Evolutionary conservation across 2,797 vertebrate genomes (phyloP), one percentile per base, ranked within the genome.

Genomic region (Tauraco hartlaubi): DNA sequence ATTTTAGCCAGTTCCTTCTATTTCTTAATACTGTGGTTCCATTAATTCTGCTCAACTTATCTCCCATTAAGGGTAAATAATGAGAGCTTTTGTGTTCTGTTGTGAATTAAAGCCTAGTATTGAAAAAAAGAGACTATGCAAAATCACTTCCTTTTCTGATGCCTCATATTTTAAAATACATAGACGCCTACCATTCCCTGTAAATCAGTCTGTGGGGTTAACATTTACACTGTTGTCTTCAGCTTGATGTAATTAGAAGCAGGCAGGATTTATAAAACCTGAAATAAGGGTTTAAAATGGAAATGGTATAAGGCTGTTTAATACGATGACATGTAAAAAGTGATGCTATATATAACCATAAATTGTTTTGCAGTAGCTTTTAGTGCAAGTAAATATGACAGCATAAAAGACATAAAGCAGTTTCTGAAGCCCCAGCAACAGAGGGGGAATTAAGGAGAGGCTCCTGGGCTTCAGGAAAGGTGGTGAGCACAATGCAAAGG

Each of bases 111-210:
- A 81, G 28, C 22, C 37, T 91, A 92, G 18, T 33, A 80, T 59
- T 69, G 41, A 55, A 72, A 81, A 64, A 64, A 58, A 43, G 9
- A 77, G 28, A 80, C 61, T 58, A 33, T 35, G 41, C 21, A 94
- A 93, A 96, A 93, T 49, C 37, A 72, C 31, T 59, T 48, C 18
- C 23, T 76, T 90, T 81, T 89, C 63, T 82, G 54, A 73, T 88
- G 80, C 39, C 35, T 88, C 58, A 33, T 56, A 90, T 79, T 95
- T 91, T 75, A 94, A 93, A 96, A 92, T 61, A 93, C 93, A 91
- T 28, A 93, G 73, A 77, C 0, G 1, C 20, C 58, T 62, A 64
- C 37, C 26, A 12, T 72, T 91, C 11, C 48, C 51, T 68, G 52
- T 73, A 94, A 91, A 91, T 91, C 84, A 89, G 23, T 66, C 69